These are phyloP conservation scores for Festucalex cinctus DNA, from an alignment of 2,113 vertebrate genomes.

Conservation along the genomic window DNA sequence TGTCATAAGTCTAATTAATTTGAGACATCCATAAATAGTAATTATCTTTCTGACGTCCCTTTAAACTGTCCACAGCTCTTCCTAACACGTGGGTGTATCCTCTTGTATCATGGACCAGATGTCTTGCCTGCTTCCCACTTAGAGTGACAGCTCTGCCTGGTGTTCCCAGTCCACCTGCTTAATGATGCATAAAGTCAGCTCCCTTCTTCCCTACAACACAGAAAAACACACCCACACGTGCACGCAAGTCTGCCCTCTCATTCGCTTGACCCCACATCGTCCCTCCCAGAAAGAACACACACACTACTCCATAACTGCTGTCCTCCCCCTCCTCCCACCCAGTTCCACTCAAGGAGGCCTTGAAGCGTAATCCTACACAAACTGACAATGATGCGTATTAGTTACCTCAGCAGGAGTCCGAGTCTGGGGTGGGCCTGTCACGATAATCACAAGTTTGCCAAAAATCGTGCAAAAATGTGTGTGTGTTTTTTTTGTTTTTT, in stretches of 20 bases:
- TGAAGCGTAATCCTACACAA: slow-evolving; percentile 57
- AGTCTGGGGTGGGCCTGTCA: slow-evolving; percentile 42
- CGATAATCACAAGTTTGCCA: slow-evolving; percentile 40
- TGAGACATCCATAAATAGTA: background rate
- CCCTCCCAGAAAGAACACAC: slow-evolving; percentile 24
- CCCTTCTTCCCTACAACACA: slow-evolving; percentile 27
- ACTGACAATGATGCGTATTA: slow-evolving; percentile 56
- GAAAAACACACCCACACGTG: slow-evolving; percentile 19
- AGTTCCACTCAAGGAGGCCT: slow-evolving; percentile 33
- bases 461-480: slow-evolving; percentile 8
- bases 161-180: slow-evolving; percentile 62
- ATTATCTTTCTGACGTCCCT: slow-evolving; percentile 11
- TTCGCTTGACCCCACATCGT: slow-evolving; percentile 35
- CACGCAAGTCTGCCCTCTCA: slow-evolving; percentile 23
- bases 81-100: slow-evolving; percentile 42
- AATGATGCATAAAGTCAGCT: slow-evolving; percentile 69
- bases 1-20: slow-evolving; percentile 4
- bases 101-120: slow-evolving; percentile 58
- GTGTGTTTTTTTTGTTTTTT: too few species aligned
- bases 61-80: slow-evolving; percentile 27
- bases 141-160: slow-evolving; percentile 44
- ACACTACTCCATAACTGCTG: slow-evolving; percentile 11
- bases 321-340: slow-evolving; percentile 23
- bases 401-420: slow-evolving; percentile 50
- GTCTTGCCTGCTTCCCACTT: slow-evolving; percentile 50